phyloP scores from a whole-genome alignment of 2,113 vertebrate genomes.

The Pachycephala philippinensis region DNA sequence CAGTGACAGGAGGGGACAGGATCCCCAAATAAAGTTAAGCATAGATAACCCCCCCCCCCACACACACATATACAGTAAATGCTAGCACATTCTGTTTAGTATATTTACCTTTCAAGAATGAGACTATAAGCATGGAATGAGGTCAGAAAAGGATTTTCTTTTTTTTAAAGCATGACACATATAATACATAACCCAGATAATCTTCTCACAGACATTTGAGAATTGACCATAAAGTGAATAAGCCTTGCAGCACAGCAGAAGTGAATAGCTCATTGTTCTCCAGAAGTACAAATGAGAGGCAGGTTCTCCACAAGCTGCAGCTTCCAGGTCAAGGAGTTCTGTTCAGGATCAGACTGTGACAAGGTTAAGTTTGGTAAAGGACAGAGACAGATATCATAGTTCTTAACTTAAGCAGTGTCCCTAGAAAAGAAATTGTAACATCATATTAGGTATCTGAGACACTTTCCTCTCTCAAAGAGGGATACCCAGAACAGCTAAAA shows the following conservation, averaged over 20 bases:
- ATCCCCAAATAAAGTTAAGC: neutral
- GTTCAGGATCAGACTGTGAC: neutral
- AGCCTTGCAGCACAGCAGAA: neutral
- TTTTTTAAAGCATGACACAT: neutral
- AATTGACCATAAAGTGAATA: neutral
- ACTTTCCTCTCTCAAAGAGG: neutral
- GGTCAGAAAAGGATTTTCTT: conserved; percentile 15
- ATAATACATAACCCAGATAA: neutral
- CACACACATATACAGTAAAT: neutral
- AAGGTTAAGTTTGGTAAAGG: neutral
- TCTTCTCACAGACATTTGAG: conserved; percentile 7
- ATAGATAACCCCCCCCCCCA: neutral
- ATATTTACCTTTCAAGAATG: neutral
- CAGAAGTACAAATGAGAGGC: neutral
- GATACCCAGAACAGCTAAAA: neutral
- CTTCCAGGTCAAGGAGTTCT: neutral
- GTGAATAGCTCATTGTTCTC: neutral
- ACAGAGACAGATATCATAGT: neutral
- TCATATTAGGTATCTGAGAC: neutral
- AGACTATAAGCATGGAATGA: neutral
- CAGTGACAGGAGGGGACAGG: neutral
- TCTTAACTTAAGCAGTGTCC: neutral
- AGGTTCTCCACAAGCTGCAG: neutral
- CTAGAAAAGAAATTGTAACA: neutral
- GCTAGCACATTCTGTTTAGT: neutral